A percentile compares a stretch with the other conserved stretches of the same genome.
These are phyloP conservation scores for Gortyna flavago DNA, from an alignment of 2,888 invertebrate species.

Conservation along the genomic window DNA sequence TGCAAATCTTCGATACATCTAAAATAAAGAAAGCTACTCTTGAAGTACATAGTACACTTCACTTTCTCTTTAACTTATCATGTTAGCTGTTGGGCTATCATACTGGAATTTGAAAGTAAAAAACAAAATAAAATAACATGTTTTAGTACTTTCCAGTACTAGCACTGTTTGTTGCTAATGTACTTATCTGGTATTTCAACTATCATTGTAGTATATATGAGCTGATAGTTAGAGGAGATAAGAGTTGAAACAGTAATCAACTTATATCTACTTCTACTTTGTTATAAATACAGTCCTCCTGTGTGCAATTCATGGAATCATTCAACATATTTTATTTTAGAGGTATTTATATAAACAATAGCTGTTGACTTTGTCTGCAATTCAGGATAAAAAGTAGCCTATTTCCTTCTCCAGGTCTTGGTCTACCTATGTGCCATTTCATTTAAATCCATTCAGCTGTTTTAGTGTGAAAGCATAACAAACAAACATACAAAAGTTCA, in stretches of 20 bases:
- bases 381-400: too few species aligned
- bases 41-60: neutral
- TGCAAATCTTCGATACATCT: neutral
- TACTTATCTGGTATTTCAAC: constrained; percentile 16
- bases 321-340: neutral
- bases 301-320: neutral
- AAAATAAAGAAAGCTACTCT: constrained; percentile 32
- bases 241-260: constrained; percentile 12
- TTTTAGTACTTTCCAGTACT: neutral
- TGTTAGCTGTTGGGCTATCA: constrained; percentile 25
- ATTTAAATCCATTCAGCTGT: too few species aligned
- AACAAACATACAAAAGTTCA: too few species aligned
- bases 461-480: too few species aligned
- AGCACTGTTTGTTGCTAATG: neutral
- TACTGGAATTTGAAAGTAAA: constrained; percentile 48
- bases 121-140: constrained; percentile 22
- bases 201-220: constrained; percentile 7
- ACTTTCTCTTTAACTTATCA: constrained; percentile 53
- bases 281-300: neutral
- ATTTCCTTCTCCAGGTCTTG: too few species aligned
- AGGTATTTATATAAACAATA: too few species aligned
- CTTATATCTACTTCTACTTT: constrained; percentile 4
- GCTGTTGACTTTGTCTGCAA: too few species aligned
- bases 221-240: constrained; percentile 35
- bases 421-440: too few species aligned